Evolutionary conservation across 2,113 vertebrate species (phyloP).

Genomic region (Melanerpes formicivorus): DNA sequence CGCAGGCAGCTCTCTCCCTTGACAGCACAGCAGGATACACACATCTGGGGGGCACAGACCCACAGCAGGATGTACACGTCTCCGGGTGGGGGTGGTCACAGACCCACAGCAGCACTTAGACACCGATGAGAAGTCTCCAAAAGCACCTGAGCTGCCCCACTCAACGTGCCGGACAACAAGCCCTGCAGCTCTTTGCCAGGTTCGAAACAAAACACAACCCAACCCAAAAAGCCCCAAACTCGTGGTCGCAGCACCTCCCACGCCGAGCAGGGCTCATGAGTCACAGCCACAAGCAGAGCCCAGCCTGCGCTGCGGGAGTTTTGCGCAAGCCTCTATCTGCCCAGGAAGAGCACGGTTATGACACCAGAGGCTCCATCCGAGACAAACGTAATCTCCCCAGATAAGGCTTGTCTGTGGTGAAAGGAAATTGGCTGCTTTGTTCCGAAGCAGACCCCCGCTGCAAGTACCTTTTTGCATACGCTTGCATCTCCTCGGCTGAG

Average conservation of each 20-base stretch:
- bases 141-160: background rate
- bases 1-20: background rate
- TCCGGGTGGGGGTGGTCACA: background rate
- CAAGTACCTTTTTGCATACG: background rate
- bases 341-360: background rate
- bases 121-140: fast-evolving
- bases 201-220: too few species aligned
- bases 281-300: background rate
- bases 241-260: background rate
- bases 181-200: too few species aligned
- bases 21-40: background rate
- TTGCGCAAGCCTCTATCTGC: background rate
- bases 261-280: background rate
- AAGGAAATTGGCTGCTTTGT: slow-evolving; percentile 37
- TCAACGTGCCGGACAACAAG: fast-evolving
- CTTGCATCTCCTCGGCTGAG: background rate
- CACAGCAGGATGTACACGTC: background rate
- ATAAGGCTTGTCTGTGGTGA: slow-evolving; percentile 2
- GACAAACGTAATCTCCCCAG: background rate
- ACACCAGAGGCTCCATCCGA: background rate
- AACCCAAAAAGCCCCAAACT: background rate
- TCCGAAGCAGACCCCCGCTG: background rate
- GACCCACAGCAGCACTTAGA: background rate
- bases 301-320: background rate
- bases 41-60: background rate